Percentiles rank a stretch among this genome's conserved stretches.
These are phyloP conservation scores for Seriola rivoliana DNA, from an alignment of 2,113 vertebrate genomes.

Conservation along the genomic window DNA sequence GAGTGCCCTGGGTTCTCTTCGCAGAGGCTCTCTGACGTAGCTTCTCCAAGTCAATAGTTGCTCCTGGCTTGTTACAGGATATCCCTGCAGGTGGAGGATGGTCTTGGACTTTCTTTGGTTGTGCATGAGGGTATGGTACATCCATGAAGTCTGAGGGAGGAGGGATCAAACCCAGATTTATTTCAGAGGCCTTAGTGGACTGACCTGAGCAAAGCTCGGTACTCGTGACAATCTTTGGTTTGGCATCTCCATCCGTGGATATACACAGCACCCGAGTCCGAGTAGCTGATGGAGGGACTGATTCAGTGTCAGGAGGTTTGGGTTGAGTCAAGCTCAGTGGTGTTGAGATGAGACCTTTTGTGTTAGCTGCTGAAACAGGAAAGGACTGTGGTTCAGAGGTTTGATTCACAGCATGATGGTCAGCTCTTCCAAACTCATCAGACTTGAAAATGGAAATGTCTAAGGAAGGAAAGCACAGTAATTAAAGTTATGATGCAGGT, in stretches of 20 bases:
- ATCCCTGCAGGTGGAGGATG: background rate
- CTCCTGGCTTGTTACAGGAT: conserved; percentile 3
- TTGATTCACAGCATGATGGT: conserved; percentile 14
- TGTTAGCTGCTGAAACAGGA: background rate
- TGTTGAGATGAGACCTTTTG: background rate
- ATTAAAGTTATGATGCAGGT: background rate
- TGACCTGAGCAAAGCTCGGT: background rate
- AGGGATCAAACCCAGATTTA: conserved; percentile 70
- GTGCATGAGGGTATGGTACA: conserved; percentile 32
- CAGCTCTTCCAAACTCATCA: conserved; percentile 34
- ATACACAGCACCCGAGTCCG: background rate
- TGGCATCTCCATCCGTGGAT: conserved; percentile 3
- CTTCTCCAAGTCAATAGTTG: conserved; percentile 42
- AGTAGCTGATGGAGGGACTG: background rate
- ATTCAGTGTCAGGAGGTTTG: background rate
- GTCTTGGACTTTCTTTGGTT: conserved; percentile 6
- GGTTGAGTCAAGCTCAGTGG: background rate
- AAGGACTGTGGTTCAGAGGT: conserved; percentile 13
- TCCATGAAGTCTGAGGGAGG: conserved; percentile 87
- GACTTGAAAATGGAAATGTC: conserved; percentile 57
- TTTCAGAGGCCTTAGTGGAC: conserved; percentile 25
- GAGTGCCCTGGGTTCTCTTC: conserved; percentile 52
- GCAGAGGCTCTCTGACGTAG: conserved; percentile 59
- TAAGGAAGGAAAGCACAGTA: conserved; percentile 59
- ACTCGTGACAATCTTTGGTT: conserved; percentile 18